A percentile compares a stretch with the other conserved stretches of the same genome.
These are phyloP conservation scores for Acrobasis repandana DNA, from an alignment of 2,888 invertebrate genomes.

Conservation along the genomic window DNA sequence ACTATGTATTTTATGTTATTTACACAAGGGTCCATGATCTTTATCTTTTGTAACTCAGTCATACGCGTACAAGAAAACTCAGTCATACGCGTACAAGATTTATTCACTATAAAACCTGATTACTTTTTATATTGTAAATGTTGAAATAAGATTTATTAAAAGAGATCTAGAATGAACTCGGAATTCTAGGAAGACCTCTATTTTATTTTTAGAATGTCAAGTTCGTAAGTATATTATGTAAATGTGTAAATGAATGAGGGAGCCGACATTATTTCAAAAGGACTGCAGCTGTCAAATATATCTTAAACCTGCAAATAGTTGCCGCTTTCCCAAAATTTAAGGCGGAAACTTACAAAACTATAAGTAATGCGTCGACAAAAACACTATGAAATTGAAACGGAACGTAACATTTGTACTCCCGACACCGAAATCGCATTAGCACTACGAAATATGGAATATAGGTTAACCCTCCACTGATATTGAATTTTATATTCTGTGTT, in stretches of 20 bases:
- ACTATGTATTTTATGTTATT: slow-evolving; percentile 8
- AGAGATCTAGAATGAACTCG: too few relatives aligned
- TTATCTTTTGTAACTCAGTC: neutral
- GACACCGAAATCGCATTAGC: slow-evolving; percentile 34
- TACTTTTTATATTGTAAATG: too few relatives aligned
- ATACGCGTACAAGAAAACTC: too few relatives aligned
- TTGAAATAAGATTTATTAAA: too few relatives aligned
- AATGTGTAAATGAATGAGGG: too few relatives aligned
- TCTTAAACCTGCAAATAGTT: neutral
- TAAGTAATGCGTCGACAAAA: slow-evolving; percentile 6
- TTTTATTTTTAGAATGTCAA: too few relatives aligned
- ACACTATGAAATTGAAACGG: slow-evolving; percentile 16
- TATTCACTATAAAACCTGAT: too few relatives aligned
- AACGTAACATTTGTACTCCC: slow-evolving; percentile 26
- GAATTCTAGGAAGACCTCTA: too few relatives aligned
- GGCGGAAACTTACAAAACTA: slow-evolving; percentile 7
- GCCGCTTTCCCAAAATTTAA: neutral
- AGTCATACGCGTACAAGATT: too few relatives aligned
- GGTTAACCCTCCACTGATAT: slow-evolving; percentile 49
- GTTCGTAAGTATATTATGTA: too few relatives aligned
- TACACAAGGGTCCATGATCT: neutral
- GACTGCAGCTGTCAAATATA: neutral
- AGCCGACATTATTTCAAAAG: too few relatives aligned
- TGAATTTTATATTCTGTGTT: slow-evolving; percentile 68
- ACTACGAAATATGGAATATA: slow-evolving; percentile 40